Evolutionary conservation across 2,797 vertebrate species (phyloP).

Genomic region (Podargus strigoides): DNA sequence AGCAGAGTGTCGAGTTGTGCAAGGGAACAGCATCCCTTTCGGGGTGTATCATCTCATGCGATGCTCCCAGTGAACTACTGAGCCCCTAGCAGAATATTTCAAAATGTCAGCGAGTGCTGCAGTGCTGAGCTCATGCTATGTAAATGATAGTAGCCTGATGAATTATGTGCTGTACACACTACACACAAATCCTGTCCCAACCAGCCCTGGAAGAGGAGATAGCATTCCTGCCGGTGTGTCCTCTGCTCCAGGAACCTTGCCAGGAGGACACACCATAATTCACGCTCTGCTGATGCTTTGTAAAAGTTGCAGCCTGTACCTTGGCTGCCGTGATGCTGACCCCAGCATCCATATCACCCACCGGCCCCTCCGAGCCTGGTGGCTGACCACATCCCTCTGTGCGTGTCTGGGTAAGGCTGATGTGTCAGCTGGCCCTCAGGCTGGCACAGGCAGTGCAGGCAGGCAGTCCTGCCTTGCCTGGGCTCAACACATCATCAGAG

Average conservation of each 20-base stretch:
- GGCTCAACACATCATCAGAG: neutral
- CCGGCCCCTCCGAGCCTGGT: accelerated
- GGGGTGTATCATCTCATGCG: neutral
- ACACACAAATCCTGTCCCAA: slow-evolving; percentile 56
- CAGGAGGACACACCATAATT: slow-evolving; percentile 50
- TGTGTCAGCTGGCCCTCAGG: accelerated
- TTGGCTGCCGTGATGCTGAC: slow-evolving; percentile 41
- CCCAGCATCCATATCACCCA: neutral
- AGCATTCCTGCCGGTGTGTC: slow-evolving; percentile 26
- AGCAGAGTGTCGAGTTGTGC: neutral
- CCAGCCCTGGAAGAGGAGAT: slow-evolving; percentile 29
- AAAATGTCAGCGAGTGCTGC: slow-evolving; percentile 40
- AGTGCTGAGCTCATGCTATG: slow-evolving; percentile 54
- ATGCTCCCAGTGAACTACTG: neutral
- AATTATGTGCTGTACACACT: slow-evolving; percentile 42
- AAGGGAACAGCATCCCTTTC: neutral
- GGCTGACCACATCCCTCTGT: accelerated
- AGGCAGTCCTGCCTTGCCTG: neutral
- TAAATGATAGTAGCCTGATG: slow-evolving; percentile 43
- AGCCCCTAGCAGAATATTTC: slow-evolving; percentile 12
- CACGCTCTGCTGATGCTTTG: slow-evolving; percentile 56
- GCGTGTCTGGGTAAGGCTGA: neutral
- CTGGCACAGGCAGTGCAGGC: neutral
- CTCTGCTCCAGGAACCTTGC: slow-evolving; percentile 53
- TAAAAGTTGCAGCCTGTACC: slow-evolving; percentile 43